These are phyloP conservation scores for Carposina sasakii DNA, from an alignment of 1,140 invertebrate species.

Conservation along the genomic window DNA sequence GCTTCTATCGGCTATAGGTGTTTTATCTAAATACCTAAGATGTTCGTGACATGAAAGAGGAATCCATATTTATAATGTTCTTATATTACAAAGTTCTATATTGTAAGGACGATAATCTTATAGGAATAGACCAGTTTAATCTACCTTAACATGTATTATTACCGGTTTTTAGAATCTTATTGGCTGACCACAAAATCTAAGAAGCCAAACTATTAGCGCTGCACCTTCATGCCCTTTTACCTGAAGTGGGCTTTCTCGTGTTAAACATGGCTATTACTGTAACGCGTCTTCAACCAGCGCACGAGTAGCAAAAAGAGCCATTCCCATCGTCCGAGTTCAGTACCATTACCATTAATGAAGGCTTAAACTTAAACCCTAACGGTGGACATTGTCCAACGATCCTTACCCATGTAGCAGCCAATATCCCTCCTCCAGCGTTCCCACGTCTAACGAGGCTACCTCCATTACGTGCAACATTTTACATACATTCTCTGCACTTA, in stretches of 20 bases:
- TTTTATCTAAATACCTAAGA: too few species aligned
- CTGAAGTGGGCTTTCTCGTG: constrained; percentile 18
- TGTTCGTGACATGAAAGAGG: too few species aligned
- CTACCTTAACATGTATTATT: too few species aligned
- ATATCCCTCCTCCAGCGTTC: constrained; percentile 30
- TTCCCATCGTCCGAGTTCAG: constrained; percentile 42
- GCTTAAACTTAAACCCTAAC: constrained; percentile 50
- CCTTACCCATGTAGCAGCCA: constrained; percentile 44
- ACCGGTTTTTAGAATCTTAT: too few species aligned
- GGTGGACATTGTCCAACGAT: constrained; percentile 47
- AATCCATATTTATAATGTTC: too few species aligned
- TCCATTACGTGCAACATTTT: constrained; percentile 60
- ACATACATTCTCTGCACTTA: constrained; percentile 55
- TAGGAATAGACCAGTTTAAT: too few species aligned
- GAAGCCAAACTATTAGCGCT: too few species aligned
- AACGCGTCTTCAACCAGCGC: constrained; percentile 24
- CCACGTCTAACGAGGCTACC: constrained; percentile 66
- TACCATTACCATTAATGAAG: constrained; percentile 56
- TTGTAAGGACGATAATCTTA: too few species aligned
- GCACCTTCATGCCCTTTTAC: constrained; percentile 10
- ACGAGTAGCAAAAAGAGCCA: constrained; percentile 42
- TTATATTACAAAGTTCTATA: too few species aligned
- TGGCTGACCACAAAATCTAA: too few species aligned
- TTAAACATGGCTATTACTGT: constrained; percentile 36
- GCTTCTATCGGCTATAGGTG: too few species aligned